Evolutionary conservation across 2,113 vertebrate species (phyloP), one percentile per base, ranked within the genome.

Genomic region (Xenopus borealis): DNA sequence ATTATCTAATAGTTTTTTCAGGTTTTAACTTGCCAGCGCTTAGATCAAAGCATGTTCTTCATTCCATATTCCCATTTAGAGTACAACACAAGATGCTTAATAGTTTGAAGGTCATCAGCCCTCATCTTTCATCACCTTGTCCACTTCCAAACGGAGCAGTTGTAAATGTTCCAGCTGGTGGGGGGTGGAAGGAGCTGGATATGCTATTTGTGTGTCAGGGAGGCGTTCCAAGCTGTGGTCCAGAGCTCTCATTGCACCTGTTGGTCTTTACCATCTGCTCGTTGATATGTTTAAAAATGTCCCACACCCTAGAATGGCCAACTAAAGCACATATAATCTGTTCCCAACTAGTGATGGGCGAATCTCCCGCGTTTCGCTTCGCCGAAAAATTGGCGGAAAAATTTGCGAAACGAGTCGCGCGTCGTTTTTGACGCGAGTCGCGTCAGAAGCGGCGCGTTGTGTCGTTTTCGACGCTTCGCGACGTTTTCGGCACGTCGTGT

Each of bases 261-360:
- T 94, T 92, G 89, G 86, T 85, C 81, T 82, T 76, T 85, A 89
- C 91, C 92, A 94, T 94, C 92, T 94, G 93, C 86, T 86, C 88
- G 73, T 82, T 86, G 89, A 92, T 93, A 91, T 69, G 88, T 85
- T 82, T 44, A 62, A 80, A 80, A 27, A 55, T 18, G 17, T 55
- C 47, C 87, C 88, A 85, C 89, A 89, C 87, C 91, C 87, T 87
- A 71, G 0, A 64, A 85, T 14, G 16, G 74, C 85, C 72, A 78
- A 86, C 78, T 83, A 85, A 87, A 83, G 82, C 86, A 82, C 80
- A 87, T 82, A 89, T 91, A 87, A 86, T 92, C 84, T 89, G 86
- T 86, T 84, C 82, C 86, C n/a, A n/a, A n/a, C n/a, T n/a, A n/a
- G n/a, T n/a, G n/a, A n/a, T n/a, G n/a, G n/a, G n/a, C n/a, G n/a